Evolutionary conservation across 2,797 vertebrate species (phyloP).

Genomic region (Hypotaenidia philippensis): DNA sequence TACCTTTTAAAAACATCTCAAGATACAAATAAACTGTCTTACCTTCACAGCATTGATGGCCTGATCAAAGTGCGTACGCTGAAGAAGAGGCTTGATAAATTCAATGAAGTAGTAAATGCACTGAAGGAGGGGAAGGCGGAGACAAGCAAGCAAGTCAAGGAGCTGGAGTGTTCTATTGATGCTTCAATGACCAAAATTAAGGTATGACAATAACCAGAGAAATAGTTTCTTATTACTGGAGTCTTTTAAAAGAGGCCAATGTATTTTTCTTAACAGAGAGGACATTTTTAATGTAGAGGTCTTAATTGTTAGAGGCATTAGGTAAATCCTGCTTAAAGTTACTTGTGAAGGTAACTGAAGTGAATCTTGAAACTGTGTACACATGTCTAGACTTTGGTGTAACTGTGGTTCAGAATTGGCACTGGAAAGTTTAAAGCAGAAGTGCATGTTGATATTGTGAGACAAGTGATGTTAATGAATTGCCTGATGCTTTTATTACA

Average conservation of each 20-base stretch:
- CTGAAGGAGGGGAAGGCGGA: constrained; percentile 95
- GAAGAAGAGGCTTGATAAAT: constrained; percentile 89
- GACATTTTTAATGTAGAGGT: background rate
- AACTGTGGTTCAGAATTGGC: background rate
- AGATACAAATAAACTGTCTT: background rate
- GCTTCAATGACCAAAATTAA: constrained; percentile 90
- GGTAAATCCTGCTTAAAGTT: background rate
- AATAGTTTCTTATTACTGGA: background rate
- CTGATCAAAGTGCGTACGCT: constrained; percentile 90
- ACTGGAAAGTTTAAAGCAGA: background rate
- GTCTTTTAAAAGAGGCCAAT: background rate
- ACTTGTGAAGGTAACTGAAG: background rate
- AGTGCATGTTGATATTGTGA: background rate
- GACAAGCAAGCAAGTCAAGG: constrained; percentile 88
- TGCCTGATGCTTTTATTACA: background rate
- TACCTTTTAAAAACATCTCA: background rate
- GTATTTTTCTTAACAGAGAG: background rate
- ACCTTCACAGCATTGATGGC: constrained; percentile 88
- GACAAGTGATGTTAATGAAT: background rate
- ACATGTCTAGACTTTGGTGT: background rate
- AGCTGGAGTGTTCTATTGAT: constrained; percentile 89
- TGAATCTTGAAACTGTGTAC: background rate
- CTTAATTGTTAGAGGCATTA: background rate
- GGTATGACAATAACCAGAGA: constrained; percentile 78
- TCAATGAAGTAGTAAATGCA: constrained; percentile 91